Base-by-base conservation (phyloP, 2,888 invertebrate genomes). In the Synanthedon myopaeformis region DNA sequence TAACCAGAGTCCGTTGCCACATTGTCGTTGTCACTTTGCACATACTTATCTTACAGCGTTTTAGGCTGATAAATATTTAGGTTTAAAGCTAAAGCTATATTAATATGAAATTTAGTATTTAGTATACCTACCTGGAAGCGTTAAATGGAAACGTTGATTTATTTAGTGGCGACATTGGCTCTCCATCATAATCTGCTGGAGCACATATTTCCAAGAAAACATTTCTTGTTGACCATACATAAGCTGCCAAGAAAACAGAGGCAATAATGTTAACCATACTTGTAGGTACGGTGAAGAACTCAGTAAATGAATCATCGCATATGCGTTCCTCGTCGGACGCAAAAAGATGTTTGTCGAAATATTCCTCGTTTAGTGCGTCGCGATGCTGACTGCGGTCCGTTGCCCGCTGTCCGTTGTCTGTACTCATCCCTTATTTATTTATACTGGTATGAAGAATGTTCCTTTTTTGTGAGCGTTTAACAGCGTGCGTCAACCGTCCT, bases 331-430 rank as follows among this genome's bases (percentile, higher is more conserved):
- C 85, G 83, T 82, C 77, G 74, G 67, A 53, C 61, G 69, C 82
- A 86, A 87, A 87, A 87, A 87, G 79, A 84, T 70, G 79, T 85
- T 85, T 82, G 85, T 85, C 86, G 78, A 86, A 87, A 85, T 82
- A 79, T 72, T 72, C 68, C 75, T 76, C 79, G 74, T 78, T 80
- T 76, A 79, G 79, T 77, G 74, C 67, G 72, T 69, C 69, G 49
- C 70, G 65, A 72, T 62, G 72, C 69, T 63, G 68, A 65, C 65
- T 66, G 63, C 65, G 66, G 63, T 59, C 56, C 61, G 66, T 68
- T 67, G 65, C 68, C 65, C 68, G 64, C 66, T 61, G 67, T 65
- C 72, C 69, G 68, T 69, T 71, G 71, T 62, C 69, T 68, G 75
- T 72, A 79, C 82, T 85, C 85, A 87, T 85, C 82, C 82, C 82